phyloP scores from a whole-genome alignment of 2,113 vertebrate species.

The Halcyon senegalensis region DNA sequence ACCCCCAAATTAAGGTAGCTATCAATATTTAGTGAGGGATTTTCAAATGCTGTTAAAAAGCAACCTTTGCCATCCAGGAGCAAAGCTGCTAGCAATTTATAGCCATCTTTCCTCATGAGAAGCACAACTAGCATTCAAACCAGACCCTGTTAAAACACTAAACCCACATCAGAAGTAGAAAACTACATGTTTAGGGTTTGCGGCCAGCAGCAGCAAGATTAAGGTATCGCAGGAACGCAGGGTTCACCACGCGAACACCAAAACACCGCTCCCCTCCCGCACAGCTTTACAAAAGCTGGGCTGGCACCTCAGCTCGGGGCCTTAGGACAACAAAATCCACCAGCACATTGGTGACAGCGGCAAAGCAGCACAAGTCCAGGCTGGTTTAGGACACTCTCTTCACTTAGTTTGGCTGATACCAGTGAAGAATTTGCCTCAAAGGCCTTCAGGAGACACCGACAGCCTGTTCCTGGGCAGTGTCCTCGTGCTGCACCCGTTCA shows the following conservation, averaged over 20 bases:
- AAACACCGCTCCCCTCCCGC: neutral
- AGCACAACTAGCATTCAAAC: neutral
- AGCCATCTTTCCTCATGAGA: neutral
- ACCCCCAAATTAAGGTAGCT: neutral
- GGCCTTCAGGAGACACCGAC: neutral
- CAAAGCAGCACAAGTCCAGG: neutral
- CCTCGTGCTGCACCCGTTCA: neutral
- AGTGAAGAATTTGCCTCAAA: neutral
- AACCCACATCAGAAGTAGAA: neutral
- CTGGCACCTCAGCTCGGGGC: neutral
- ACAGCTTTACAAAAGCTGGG: neutral
- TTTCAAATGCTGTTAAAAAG: neutral
- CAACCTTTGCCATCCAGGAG: neutral
- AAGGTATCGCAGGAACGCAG: neutral
- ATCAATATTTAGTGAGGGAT: neutral
- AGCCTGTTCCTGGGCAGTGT: neutral
- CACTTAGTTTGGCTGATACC: neutral
- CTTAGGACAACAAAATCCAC: neutral
- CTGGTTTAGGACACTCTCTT: neutral
- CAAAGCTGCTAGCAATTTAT: neutral
- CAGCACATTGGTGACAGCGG: fast-evolving
- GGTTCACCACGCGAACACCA: neutral
- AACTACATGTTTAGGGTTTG: neutral
- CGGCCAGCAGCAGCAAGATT: neutral
- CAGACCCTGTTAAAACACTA: neutral